Evolutionary conservation across 2,113 vertebrate genomes (phyloP), one percentile per base, ranked within the genome.

Genomic region (Murina feae): DNA sequence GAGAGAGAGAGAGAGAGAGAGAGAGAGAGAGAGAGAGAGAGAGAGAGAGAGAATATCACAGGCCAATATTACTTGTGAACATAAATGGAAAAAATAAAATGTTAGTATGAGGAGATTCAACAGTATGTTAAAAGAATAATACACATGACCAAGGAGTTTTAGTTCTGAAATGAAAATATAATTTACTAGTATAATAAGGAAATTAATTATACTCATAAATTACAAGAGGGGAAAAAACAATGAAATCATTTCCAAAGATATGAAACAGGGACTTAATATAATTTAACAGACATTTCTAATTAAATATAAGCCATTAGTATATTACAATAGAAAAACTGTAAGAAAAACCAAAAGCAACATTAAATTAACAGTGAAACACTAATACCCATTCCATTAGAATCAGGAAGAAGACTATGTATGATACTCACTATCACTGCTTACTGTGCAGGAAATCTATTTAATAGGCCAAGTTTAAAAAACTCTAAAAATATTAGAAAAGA

Each of bases 241-340:
- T 60, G n/a, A 93, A 87, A 90, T 49, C 25, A 95, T 68, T 72
- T 87, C 65, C 79, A 35, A 96, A 85, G 66, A 60, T 94, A 47
- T 23, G 68, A 69, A 49, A 96, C 72, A 78, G 39, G n/a, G 16
- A 68, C 23, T 76, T 94, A 86, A 76, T 86, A 47, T 49, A 69
- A 94, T 89, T 93, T 89, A 86, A 74, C 16, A 30, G 49, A 23
- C 23, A 83, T 87, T 69, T n/a, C 28, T 89, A 93, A 94, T 86
- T 89, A 78, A 92, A 83, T 95, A 88, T 94, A 91, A 88, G 42
- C 28, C 80, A 88, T 93, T 91, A 69, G 6, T 23, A 10, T 93
- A 79, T 91, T 68, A 69, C 55, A 76, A 91, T 89, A 60, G 68
- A 87, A 91, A 87, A 5, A 87, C 74, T 79, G 37, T 35, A 84